Evolutionary conservation across 2,888 invertebrate genomes (phyloP), one percentile per base, ranked within the genome.

Genomic region (Cerceris ruficornis): DNA sequence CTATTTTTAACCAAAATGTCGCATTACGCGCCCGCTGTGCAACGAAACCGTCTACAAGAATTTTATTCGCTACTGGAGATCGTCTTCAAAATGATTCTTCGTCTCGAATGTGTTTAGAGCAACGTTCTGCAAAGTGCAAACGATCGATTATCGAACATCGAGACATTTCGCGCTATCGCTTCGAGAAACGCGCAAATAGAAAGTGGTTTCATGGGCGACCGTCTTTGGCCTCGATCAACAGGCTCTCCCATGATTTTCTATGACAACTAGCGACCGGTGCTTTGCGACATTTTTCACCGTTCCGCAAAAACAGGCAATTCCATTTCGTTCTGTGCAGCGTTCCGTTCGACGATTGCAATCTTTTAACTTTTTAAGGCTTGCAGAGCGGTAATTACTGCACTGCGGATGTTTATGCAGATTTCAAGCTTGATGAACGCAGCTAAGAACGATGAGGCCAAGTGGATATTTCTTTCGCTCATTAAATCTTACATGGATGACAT

Each of bases 201-300:
- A 83, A 83, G 83, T 76, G 73, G 74, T 81, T 69, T 69, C 75
- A 65, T 58, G 80, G 69, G 62, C 69, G 78, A 75, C 73, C 81
- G 83, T 81, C 76, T 83, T 83, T 83, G 83, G 79, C 83, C 81
- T 79, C 79, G 81, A 81, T 83, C 74, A 71, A 79, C 76, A 57
- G 62, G 72, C 75, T 83, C 76, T 68, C 74, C 74, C 57, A 59
- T 83, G 75, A 83, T 83, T 81, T 72, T 71, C 79, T 69, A 74
- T 81, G 83, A 83, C 83, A 83, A 72, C 71, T 68, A 50, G 28
- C 46, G 72, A 73, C 67, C 41, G 68, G 28, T 52, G 55, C 72
- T 59, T 58, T 59, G 61, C 54, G 41, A 72, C 62, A 77, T 81
- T 74, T 77, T 67, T 54, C 41, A n/a, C 11, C 5, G 54, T 42